Evolutionary conservation across 2,888 invertebrate species (phyloP), one percentile per base, ranked within the genome.

Genomic region (Philereme transversata): DNA sequence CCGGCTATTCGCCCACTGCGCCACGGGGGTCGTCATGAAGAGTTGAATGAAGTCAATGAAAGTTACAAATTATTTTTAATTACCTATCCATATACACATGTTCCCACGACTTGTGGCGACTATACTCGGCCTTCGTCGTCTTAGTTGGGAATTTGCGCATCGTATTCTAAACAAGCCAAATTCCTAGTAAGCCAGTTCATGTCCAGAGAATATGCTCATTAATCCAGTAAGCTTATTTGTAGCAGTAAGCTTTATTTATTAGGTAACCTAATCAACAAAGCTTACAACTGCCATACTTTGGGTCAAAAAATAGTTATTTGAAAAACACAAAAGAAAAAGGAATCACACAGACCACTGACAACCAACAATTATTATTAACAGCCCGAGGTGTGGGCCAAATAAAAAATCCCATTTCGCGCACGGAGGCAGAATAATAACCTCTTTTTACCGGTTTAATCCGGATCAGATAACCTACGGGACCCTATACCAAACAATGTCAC

Each of bases 401-500:
- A 86, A 87, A 89, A 90, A 90, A 89, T 90, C 89, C 81, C 79
- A 86, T 89, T 87, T 77, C 62, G 65, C 53, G 76, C 80, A 83
- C 75, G 72, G 81, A 86, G 83, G 87, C 88, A 88, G 88, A 91
- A 91, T 91, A 91, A 91, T 90, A 80, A 89, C 83, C 76, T 86
- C 87, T 90, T 90, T 91, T 90, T 90, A 90, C 88, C 78, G 83
- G 82, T 70, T 75, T 90, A 90, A 90, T 89, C 88, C 87, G 81
- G 87, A 90, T 90, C 90, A 87, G 89, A 91, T 90, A 86, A 78
- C 80, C 77, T 67, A 70, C 58, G 53, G 68, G 34, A 40, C 38
- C 50, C 57, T 57, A 40, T 46, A 33, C 7, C 22, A 22, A 22
- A 22, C 22, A 22, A 22, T 22, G 22, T 22, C 22, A 22, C 22